These are phyloP conservation scores for Norana najaformis DNA, from an alignment of 2,888 invertebrate genomes.

Conservation along the genomic window DNA sequence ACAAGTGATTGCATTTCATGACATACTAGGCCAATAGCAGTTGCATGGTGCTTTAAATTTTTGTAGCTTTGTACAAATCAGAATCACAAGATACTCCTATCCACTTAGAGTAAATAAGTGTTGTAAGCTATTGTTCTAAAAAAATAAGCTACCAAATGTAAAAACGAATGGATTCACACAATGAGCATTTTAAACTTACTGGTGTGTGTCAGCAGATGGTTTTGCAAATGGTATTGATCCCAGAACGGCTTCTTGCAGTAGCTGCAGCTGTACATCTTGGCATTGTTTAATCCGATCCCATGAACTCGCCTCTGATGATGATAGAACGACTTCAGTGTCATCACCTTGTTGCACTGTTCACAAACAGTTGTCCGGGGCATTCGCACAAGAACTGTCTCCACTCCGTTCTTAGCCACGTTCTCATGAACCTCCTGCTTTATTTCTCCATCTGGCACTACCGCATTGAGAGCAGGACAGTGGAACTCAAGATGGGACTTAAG, in stretches of 20 bases:
- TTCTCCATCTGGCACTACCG: not conserved
- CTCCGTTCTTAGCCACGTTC: not conserved
- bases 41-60: no score
- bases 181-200: not conserved
- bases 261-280: conserved; percentile 14
- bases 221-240: conserved; percentile 21
- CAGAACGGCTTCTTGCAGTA: conserved; percentile 18
- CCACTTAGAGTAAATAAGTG: no score
- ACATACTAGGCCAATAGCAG: not conserved
- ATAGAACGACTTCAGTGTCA: conserved; percentile 14
- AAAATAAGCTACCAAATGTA: no score
- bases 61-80: no score
- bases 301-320: conserved; percentile 21
- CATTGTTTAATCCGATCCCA: not conserved
- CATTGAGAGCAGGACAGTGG: conserved; percentile 18
- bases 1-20: not conserved
- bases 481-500: not conserved
- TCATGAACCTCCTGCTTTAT: not conserved
- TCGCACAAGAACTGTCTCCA: not conserved
- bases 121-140: no score
- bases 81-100: no score
- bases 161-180: not conserved
- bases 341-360: conserved; percentile 1
- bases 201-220: conserved; percentile 15
- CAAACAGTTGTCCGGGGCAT: not conserved